A percentile compares a stretch with the other conserved stretches of the same genome.
These are phyloP conservation scores for Aphaenogaster ashmeadi DNA, from an alignment of 1,140 invertebrate genomes.

Conservation along the genomic window DNA sequence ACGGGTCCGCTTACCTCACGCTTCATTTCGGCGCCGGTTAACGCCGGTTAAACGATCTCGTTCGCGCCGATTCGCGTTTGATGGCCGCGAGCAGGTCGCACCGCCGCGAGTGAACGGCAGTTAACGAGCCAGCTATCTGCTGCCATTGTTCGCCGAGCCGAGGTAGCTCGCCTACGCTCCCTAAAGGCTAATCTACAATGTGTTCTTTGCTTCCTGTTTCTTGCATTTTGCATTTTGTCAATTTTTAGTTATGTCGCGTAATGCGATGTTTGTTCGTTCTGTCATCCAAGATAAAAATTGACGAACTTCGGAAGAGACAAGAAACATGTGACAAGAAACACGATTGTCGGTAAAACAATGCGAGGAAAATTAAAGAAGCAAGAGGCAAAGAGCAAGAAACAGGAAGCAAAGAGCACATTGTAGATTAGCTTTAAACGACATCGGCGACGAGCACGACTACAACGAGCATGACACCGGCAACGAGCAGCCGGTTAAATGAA, in stretches of 20 bases:
- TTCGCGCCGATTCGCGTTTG: conserved; percentile 1
- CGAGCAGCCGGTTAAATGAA: conserved; percentile 64
- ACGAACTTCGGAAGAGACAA: too few species aligned
- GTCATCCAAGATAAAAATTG: too few species aligned
- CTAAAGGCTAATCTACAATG: not conserved
- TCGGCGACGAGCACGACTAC: conserved; percentile 33
- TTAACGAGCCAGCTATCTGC: conserved; percentile 65
- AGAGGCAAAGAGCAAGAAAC: too few species aligned
- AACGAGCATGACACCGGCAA: conserved; percentile 50
- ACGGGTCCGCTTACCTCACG: conserved; percentile 16
- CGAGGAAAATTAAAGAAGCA: too few species aligned
- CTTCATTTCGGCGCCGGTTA: conserved; percentile 27
- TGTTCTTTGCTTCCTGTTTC: too few species aligned
- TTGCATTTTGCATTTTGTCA: too few species aligned
- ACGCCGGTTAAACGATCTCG: conserved; percentile 15
- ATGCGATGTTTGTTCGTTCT: too few species aligned
- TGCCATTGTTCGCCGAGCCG: conserved; percentile 75
- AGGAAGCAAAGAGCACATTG: too few species aligned
- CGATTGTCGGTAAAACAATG: too few species aligned
- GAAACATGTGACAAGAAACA: too few species aligned
- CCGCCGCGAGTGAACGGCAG: conserved; percentile 35
- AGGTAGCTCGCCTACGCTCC: conserved; percentile 69
- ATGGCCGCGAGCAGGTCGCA: conserved; percentile 30
- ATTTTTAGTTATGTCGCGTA: too few species aligned
- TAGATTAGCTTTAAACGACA: conserved; percentile 1